Base-by-base conservation (phyloP, 1,140 invertebrate genomes). In the Papilio dardanus region DNA sequence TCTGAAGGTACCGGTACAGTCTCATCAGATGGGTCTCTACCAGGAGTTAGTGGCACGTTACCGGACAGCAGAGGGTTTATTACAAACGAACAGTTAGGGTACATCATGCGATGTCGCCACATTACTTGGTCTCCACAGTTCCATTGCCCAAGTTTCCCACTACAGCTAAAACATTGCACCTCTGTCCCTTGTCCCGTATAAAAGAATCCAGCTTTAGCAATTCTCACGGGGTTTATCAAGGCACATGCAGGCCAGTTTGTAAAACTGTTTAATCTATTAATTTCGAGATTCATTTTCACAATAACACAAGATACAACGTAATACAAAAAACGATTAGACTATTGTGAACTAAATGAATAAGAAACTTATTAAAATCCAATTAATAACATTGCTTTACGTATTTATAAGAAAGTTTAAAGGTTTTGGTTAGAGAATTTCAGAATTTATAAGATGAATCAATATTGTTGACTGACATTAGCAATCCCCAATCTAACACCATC, bases 131-230 rank as follows among this genome's bases (percentile, higher is more conserved):
- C 97, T 4, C 95, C 96, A 88, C 95, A 96, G 79, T 96, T 95
- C 97, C 97, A 97, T 76, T 96, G 94, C 0, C 95, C 94, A 81
- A 97, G 95, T 88, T 94, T 95, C n/a, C 94, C 89, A 37, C 95
- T 94, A 91, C 97, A 98, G 77, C 95, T 94, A 83, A 97, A 97
- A 88, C 97, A 98, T 85, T 97, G 94, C 3, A 97, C 96, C 82
- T 96, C 95, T 14, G 95, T 89, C 37, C 92, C 95, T 77, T 92
- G 89, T 19, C 96, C 96, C 1, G 95, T 96, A 66, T 96, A 97
- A 86, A 95, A 98, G 93, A 98, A 98, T 12, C 97, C 97, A 54
- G 96, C 97, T 87, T 96, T 96, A 2, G 97, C 97, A 79, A 98
- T 94, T 84, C 95, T 93, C 42, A 92, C 84, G 16, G 95, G 90